Percentiles rank a stretch among this genome's conserved stretches.
These are phyloP conservation scores for Mixornis gularis DNA, from an alignment of 2,113 vertebrate genomes.

Conservation along the genomic window DNA sequence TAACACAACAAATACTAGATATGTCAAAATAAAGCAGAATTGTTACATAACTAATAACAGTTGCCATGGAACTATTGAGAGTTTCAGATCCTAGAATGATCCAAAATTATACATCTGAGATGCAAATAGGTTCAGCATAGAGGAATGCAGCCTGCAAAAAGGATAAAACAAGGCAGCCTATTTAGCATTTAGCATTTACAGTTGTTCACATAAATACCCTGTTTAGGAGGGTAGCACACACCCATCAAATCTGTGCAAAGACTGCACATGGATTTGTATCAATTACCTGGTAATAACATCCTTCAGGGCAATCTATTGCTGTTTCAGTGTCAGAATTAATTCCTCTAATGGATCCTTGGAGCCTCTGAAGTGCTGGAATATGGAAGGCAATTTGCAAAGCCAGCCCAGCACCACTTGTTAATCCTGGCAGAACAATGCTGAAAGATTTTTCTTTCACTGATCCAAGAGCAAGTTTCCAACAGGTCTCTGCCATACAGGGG, in stretches of 20 bases:
- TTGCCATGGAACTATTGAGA: neutral
- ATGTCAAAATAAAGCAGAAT: neutral
- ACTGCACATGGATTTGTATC: neutral
- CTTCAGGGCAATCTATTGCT: conserved; percentile 4
- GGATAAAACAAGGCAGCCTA: neutral
- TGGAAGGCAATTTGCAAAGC: conserved; percentile 61
- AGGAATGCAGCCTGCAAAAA: neutral
- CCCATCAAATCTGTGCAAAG: neutral
- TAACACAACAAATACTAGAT: neutral
- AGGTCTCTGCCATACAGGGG: conserved; percentile 81
- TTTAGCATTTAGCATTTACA: neutral
- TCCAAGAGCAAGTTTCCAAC: conserved; percentile 71
- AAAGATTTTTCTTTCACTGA: neutral
- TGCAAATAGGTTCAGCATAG: neutral
- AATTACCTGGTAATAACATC: conserved; percentile 38
- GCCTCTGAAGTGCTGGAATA: neutral
- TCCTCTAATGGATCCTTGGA: conserved; percentile 32
- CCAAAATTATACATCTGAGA: neutral
- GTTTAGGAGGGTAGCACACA: neutral
- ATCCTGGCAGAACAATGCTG: conserved; percentile 3
- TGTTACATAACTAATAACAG: neutral
- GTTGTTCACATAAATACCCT: neutral
- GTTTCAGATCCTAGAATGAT: neutral
- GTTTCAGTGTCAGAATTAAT: conserved; percentile 54
- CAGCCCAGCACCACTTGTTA: conserved; percentile 72